Base-by-base conservation (phyloP, 1,140 invertebrate species). In the Penaeus japonicus region DNA sequence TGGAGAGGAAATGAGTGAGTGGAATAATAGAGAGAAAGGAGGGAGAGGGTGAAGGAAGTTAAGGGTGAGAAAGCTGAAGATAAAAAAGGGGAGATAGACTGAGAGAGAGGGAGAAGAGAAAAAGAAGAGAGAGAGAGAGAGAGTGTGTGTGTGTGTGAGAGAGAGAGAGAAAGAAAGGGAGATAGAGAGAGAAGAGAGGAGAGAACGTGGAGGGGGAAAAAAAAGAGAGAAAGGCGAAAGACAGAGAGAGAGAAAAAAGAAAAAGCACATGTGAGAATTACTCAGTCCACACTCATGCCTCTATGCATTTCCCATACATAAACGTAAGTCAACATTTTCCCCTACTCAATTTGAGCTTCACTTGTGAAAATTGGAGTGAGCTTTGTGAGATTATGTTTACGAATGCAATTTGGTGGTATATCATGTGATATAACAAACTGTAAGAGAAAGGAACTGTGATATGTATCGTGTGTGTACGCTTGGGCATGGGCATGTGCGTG, bases 81-180 rank as follows among this genome's bases (percentile, higher is more conserved):
- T 30, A 35, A 20, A 17, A 80, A 32, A 80, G 78, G 32, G 24
- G 24, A 39, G n/a, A 24, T 0, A 81, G 79, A 81, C 4, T 55
- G 18, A 57, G 4, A 81, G 39, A 81, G 79, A 81, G n/a, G 57
- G n/a, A 81, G 47, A 81, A 4, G 57, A 15, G 57, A 20, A 59
- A 24, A 81, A 54, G 57, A 53, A 59, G 79, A 81, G 79, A 81
- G 79, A 81, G 79, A 81, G 79, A 81, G 79, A 81, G 79, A 81
- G 79, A 81, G 79, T 57, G 79, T 24, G 79, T 57, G 79, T 57
- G 79, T 57, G 79, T 57, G 79, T 57, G 79, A 81, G 54, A 81
- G 79, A 81, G 79, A 81, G 54, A 39, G 73, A 39, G 32, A 39
- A 32, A 39, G 32, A 39, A 32, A 39, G 73, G 24, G 73, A 77